phyloP scores from a whole-genome alignment of 2,888 invertebrate species.

The Diplolepis rosae region DNA sequence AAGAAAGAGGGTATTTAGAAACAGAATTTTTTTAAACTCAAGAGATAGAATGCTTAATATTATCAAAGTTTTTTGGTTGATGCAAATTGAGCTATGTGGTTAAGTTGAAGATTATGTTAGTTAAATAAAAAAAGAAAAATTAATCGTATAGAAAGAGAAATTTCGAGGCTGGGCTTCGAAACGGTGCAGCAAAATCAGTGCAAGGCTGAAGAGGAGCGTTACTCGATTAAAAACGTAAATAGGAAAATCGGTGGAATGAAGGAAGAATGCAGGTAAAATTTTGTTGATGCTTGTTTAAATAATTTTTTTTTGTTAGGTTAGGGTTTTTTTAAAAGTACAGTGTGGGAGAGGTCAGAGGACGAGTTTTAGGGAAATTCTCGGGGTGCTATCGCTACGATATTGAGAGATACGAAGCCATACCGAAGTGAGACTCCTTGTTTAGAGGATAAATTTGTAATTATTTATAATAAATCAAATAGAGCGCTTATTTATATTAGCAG shows the following conservation, averaged over 20 bases:
- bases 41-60: neutral
- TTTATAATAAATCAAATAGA: constrained; percentile 62
- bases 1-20: neutral
- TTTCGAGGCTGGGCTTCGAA: constrained; percentile 70
- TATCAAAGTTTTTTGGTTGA: neutral
- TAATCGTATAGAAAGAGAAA: constrained; percentile 55
- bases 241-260: neutral
- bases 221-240: neutral
- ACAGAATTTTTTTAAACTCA: neutral
- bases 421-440: constrained; percentile 51
- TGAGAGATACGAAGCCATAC: constrained; percentile 42
- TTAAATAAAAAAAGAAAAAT: constrained; percentile 41
- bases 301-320: constrained; percentile 61
- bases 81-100: constrained; percentile 17
- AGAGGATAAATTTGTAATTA: constrained; percentile 61
- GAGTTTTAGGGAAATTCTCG: constrained; percentile 35
- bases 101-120: constrained; percentile 39
- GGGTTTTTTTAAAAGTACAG: constrained; percentile 49
- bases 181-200: constrained; percentile 44
- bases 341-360: constrained; percentile 33
- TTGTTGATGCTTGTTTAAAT: constrained; percentile 63
- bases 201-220: neutral
- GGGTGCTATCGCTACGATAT: constrained; percentile 37
- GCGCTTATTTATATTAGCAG: constrained; percentile 59
- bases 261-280: constrained; percentile 35